These are phyloP conservation scores for Cremastinae sp. DNA, from an alignment of 2,888 invertebrate species.

Conservation along the genomic window DNA sequence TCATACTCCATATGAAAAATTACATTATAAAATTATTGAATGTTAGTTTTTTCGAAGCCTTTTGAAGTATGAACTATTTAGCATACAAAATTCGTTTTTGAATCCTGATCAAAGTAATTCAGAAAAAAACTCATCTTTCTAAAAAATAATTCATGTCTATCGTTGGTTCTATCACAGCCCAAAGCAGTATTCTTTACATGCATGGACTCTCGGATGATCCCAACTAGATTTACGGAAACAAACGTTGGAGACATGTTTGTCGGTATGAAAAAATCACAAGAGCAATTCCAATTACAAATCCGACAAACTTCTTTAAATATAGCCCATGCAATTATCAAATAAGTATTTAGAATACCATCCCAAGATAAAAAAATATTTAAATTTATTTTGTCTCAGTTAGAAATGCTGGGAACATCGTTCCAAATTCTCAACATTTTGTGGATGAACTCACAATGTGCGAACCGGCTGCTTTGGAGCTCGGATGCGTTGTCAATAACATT, in stretches of 20 bases:
- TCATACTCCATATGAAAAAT: too few species aligned
- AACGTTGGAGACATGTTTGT: conserved; percentile 99
- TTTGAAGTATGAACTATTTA: too few species aligned
- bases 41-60: too few species aligned
- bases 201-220: conserved; percentile 98
- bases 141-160: conserved; percentile 57
- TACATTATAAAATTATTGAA: too few species aligned
- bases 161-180: conserved; percentile 84
- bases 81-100: conserved; percentile 2
- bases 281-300: conserved; percentile 23
- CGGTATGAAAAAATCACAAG: conserved; percentile 82
- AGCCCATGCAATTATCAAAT: too few species aligned
- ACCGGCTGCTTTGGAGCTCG: conserved; percentile 96
- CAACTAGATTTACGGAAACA: conserved; percentile 96
- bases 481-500: conserved; percentile 95
- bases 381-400: conserved; percentile 85
- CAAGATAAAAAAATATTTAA: not conserved
- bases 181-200: conserved; percentile 98
- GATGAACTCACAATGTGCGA: conserved; percentile 96
- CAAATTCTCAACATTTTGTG: conserved; percentile 92
- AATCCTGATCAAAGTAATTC: not conserved
- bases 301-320: not conserved
- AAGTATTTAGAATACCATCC: too few species aligned
- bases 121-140: not conserved
- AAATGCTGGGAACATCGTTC: conserved; percentile 97